Percentiles rank a stretch among this genome's conserved stretches.
Evolutionary conservation across 53 echinoderm and acorn worm genomes (phyloP).

Genomic region (Echinometra lucunter): DNA sequence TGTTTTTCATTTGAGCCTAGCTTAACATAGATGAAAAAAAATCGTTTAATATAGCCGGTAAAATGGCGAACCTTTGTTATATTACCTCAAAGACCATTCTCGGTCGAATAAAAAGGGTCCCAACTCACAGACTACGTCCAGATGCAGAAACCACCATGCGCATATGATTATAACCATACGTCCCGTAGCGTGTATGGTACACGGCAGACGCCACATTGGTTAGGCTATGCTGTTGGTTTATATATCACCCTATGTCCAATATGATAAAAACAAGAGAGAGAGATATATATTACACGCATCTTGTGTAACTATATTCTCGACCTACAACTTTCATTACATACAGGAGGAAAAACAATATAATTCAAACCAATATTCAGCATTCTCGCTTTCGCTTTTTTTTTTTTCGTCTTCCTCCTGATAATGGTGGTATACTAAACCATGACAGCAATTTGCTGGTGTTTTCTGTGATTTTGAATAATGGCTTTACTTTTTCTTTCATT

Average conservation of each 20-base stretch:
- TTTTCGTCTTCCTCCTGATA: not conserved
- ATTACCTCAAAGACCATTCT: no score
- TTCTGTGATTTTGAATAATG: no score
- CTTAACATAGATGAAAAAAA: no score
- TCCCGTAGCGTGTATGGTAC: constrained; percentile 35
- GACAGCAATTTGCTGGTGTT: not conserved
- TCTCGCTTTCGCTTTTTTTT: not conserved
- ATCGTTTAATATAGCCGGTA: no score
- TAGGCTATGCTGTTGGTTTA: not conserved
- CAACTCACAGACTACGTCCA: not conserved
- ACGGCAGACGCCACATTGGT: not conserved
- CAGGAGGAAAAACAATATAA: not conserved
- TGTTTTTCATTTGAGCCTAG: no score
- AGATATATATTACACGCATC: not conserved
- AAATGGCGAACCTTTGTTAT: no score
- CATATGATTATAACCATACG: constrained; percentile 33
- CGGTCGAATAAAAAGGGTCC: not conserved
- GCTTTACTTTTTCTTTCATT: no score
- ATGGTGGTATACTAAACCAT: not conserved
- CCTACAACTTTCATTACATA: not conserved
- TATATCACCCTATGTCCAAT: not conserved
- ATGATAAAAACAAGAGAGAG: constrained; percentile 20
- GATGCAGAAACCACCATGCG: constrained; percentile 40
- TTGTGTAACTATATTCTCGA: constrained; percentile 2
- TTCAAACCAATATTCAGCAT: not conserved